Evolutionary conservation across 2,113 vertebrate genomes (phyloP), one percentile per base, ranked within the genome.

Genomic region (Rynchops niger): DNA sequence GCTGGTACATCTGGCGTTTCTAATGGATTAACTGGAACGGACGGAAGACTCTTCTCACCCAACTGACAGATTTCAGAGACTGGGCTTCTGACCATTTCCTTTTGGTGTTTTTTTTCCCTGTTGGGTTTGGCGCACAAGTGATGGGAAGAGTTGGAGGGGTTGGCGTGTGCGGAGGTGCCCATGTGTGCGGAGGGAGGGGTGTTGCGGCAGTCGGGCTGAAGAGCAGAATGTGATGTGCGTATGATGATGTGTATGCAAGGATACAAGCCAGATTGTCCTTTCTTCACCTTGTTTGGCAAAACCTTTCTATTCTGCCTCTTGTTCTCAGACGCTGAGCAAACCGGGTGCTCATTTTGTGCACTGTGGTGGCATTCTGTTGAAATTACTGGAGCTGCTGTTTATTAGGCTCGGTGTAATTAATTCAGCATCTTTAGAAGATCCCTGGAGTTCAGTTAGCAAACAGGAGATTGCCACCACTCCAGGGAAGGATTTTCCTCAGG

Each of bases 391-490:
- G 84, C 70, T 72, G 69, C 91, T 87, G 65, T 30, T 93, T 76
- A 87, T 95, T 89, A 91, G 66, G 65, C 78, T 93, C 4, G 2
- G 40, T 82, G 58, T 89, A 78, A 93, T 94, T 93, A 97, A 85
- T 94, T 86, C 71, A 86, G 77, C 78, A 52, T 94, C 67, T 61
- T 93, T 92, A 63, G 86, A 87, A 90, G 91, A 87, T 80, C 66
- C 89, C 82, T 56, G 53, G 90, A 88, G 89, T 65, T 97, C 82
- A 50, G 88, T 87, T 89, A 89, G 93, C 92, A 97, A 95, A 96
- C 84, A 94, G 92, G 91, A 97, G 93, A 84, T 91, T 84, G 90
- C 87, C 72, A 55, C 89, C 76, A 25, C 93, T 93, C 92, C 69
- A 73, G 90, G 91, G 95, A 77, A 83, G 87, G 90, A 52, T 73